Evolutionary conservation across 2,113 vertebrate species (phyloP).

Genomic region (Anser brachyrhynchus): DNA sequence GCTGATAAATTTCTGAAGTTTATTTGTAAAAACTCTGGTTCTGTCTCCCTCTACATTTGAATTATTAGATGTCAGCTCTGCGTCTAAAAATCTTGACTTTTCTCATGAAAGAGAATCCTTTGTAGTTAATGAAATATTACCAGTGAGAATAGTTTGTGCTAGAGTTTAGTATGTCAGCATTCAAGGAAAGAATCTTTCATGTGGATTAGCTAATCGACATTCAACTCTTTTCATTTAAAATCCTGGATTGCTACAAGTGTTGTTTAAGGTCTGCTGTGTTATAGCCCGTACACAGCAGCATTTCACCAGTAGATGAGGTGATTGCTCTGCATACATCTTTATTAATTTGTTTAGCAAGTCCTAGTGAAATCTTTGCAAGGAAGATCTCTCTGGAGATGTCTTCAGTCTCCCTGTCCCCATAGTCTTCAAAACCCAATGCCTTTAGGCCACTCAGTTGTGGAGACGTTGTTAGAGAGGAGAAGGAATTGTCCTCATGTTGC

Average conservation of each 20-base stretch:
- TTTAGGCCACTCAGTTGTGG: neutral
- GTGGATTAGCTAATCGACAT: neutral
- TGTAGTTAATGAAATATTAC: neutral
- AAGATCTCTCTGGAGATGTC: neutral
- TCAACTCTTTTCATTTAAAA: neutral
- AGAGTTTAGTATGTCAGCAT: neutral
- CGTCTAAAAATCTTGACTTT: neutral
- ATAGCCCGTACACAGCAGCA: neutral
- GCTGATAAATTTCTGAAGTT: neutral
- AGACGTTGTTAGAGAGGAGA: neutral
- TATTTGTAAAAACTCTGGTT: neutral
- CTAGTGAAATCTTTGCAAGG: neutral
- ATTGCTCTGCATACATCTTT: neutral
- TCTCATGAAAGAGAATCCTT: neutral
- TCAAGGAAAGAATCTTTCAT: neutral
- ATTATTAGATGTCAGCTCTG: neutral
- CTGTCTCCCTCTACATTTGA: neutral
- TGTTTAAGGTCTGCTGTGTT: neutral
- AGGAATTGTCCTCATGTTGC: neutral
- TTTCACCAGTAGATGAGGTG: neutral
- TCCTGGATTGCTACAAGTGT: neutral
- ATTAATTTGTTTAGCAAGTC: neutral
- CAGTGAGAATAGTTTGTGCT: neutral
- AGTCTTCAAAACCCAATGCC: neutral
- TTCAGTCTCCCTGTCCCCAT: neutral